phyloP scores from a whole-genome alignment of 2,797 vertebrate species.

The Hipposideros larvatus region DNA sequence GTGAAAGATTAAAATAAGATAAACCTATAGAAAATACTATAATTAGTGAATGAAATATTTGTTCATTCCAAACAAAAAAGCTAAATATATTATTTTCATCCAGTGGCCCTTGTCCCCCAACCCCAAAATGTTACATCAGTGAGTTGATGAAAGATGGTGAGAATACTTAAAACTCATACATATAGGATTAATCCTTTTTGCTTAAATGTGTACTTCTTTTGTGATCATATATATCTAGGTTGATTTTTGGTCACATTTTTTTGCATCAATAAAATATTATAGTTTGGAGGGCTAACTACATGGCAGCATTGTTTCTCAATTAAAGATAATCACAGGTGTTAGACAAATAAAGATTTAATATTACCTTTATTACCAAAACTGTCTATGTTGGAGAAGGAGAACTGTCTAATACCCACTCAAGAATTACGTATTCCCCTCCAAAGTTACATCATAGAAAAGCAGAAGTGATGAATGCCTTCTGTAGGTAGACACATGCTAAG shows the following conservation, averaged over 20 bases:
- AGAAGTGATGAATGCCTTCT: too few relatives aligned
- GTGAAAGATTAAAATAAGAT: not conserved
- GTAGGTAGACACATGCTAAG: rapidly evolving
- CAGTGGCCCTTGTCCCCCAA: not conserved
- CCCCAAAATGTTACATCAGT: not conserved
- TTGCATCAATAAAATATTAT: not conserved
- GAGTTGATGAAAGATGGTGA: not conserved
- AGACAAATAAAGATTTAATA: not conserved
- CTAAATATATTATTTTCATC: not conserved
- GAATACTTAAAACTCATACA: not conserved
- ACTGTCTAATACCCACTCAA: not conserved
- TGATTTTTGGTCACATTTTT: not conserved
- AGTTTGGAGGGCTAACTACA: not conserved
- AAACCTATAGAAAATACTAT: not conserved
- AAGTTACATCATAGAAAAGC: not conserved
- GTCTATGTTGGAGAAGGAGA: not conserved
- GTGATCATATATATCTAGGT: not conserved
- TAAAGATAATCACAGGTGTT: not conserved
- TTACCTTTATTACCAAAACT: not conserved
- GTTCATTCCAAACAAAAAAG: not conserved
- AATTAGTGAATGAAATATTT: not conserved
- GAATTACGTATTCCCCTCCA: not conserved
- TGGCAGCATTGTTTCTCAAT: not conserved
- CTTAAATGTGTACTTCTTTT: not conserved
- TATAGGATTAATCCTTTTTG: not conserved